These are phyloP conservation scores for Crioceris asparagi DNA, from an alignment of 2,888 invertebrate genomes.

Conservation along the genomic window DNA sequence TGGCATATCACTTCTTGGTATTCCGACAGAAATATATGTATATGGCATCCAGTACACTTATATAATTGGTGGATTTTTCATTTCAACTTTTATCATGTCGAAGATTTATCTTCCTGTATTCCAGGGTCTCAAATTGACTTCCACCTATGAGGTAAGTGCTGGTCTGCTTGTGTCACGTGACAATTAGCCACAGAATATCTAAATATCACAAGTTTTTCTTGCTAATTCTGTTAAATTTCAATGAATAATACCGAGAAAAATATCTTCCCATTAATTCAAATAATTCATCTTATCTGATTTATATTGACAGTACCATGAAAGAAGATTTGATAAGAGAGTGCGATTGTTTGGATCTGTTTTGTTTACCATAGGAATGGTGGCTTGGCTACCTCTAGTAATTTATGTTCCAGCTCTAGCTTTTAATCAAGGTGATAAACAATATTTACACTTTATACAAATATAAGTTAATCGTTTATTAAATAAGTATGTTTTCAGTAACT, in stretches of 20 bases:
- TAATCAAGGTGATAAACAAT: slow-evolving; percentile 20
- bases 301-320: slow-evolving; percentile 33
- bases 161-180: too few relatives aligned
- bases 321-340: slow-evolving; percentile 21
- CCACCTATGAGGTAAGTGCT: slow-evolving; percentile 60
- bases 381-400: slow-evolving; percentile 45
- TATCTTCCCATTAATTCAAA: too few relatives aligned
- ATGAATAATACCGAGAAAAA: too few relatives aligned
- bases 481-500: slow-evolving; percentile 53
- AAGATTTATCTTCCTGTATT: slow-evolving; percentile 24
- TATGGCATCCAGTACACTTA: slow-evolving; percentile 39
- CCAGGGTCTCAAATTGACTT: slow-evolving; percentile 48
- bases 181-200: too few relatives aligned
- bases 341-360: slow-evolving; percentile 21
- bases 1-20: slow-evolving; percentile 60
- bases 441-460: too few relatives aligned
- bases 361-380: slow-evolving; percentile 39
- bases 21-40: slow-evolving; percentile 72
- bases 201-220: too few relatives aligned
- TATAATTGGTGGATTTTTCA: slow-evolving; percentile 41
- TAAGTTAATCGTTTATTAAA: too few relatives aligned
- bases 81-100: slow-evolving; percentile 18
- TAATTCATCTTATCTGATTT: too few relatives aligned
- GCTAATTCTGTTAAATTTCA: too few relatives aligned
- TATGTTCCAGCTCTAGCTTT: slow-evolving; percentile 27